Evolutionary conservation across 2,888 invertebrate species (phyloP), one percentile per base, ranked within the genome.

Genomic region (Drosophila heteroneura): DNA sequence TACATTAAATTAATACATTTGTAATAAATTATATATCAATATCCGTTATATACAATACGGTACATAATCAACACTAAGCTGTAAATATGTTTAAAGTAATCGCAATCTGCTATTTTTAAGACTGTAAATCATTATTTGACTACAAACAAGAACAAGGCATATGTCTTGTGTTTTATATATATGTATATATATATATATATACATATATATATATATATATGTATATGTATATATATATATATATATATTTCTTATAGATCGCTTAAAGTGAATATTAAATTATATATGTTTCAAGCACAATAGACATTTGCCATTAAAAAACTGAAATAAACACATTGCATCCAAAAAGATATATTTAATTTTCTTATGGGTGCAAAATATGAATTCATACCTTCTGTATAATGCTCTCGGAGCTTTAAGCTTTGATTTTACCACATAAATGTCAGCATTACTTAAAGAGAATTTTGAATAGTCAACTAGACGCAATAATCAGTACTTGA

Each of bases 401-500:
- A 7, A 47, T 14, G 14, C 47, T 47, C 22, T 16, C 22, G 16
- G 4, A 47, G 4, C 47, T 14, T 47, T 47, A 6, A 22, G 47
- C 14, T 7, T 22, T 3, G 22, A 47, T 7, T 22, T 41, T n/a
- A 12, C 12, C 44, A 22, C 22, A 22, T 22, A 12, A 44, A 44
- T 26, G 22, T 2, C 9, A 26, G 9, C 22, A 22, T 22, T 22
- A 10, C 22, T 16, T 37, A 16, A n/a, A 10, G 6, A 37, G 22
- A 39, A 39, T 22, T 28, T 54, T 22, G 19, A 39, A 5, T 19
- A 19, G 19, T 58, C 35, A 33, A n/a, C 39, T 39, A 22, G n/a
- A 49, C 14, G 30, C 16, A 14, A 37, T 65, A 49, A 61, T 41
- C 51, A 66, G 22, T 41, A 30, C 35, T 44, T 44, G 35, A 44